These are phyloP conservation scores for Poeciliopsis turneri DNA, from an alignment of 2,797 vertebrate species.

Conservation along the genomic window DNA sequence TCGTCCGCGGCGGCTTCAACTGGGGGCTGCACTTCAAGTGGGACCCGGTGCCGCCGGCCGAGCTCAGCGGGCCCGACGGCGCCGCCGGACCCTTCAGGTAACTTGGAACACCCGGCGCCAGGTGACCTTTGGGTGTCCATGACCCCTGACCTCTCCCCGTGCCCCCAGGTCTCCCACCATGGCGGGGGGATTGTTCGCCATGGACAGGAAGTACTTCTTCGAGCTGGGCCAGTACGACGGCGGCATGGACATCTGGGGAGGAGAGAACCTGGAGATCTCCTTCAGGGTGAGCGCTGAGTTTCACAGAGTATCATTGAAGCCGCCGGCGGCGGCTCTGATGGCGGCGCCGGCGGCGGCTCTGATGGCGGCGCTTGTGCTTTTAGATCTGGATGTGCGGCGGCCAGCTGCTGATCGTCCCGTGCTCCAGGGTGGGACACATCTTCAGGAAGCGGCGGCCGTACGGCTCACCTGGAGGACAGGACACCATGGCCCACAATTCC, in stretches of 20 bases:
- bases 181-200: constrained; percentile 96
- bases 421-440: constrained; percentile 95
- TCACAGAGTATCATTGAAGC: constrained; percentile 12
- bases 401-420: constrained; percentile 92
- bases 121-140: neutral
- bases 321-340: too few relatives aligned
- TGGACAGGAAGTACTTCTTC: constrained; percentile 91
- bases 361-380: neutral
- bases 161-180: constrained; percentile 93
- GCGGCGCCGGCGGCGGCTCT: too few relatives aligned
- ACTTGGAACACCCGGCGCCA: neutral
- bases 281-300: constrained; percentile 85
- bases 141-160: neutral
- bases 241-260: constrained; percentile 99
- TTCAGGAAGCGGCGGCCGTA: constrained; percentile 96
- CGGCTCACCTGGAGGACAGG: constrained; percentile 92
- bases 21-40: constrained; percentile 99
- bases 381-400: constrained; percentile 99
- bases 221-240: constrained; percentile 94
- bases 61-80: constrained; percentile 84
- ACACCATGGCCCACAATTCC: constrained; percentile 97
- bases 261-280: constrained; percentile 97
- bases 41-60: constrained; percentile 91
- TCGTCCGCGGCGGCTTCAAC: constrained; percentile 96
- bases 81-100: constrained; percentile 73